These are phyloP conservation scores for Tachuris rubrigastra DNA, from an alignment of 2,113 vertebrate genomes.

Conservation along the genomic window DNA sequence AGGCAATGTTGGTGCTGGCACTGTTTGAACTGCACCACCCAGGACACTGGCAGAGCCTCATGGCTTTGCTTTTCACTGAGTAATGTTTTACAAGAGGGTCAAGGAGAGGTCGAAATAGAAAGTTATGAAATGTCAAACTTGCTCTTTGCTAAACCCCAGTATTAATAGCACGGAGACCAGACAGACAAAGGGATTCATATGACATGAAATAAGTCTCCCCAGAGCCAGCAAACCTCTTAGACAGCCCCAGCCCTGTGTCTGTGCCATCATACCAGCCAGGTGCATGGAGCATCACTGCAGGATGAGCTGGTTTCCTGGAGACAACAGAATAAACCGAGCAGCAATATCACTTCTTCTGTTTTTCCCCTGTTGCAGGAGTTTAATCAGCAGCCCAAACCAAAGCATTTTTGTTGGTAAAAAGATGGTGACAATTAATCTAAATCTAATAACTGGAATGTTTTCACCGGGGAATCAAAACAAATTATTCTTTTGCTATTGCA, in stretches of 20 bases:
- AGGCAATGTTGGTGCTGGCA: neutral
- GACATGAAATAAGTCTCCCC: neutral
- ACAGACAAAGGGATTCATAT: neutral
- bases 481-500: slow-evolving; percentile 45
- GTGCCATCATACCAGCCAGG: neutral
- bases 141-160: neutral
- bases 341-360: neutral
- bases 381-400: slow-evolving; percentile 23
- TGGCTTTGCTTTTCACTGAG: neutral
- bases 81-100: neutral
- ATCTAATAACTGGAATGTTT: slow-evolving; percentile 32
- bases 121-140: neutral
- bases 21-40: neutral
- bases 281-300: neutral
- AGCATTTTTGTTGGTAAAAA: slow-evolving; percentile 1
- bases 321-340: neutral
- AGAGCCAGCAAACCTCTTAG: neutral
- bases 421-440: slow-evolving; percentile 37
- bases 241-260: neutral
- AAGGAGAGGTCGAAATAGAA: neutral
- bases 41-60: rapidly evolving
- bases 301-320: neutral
- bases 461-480: slow-evolving; percentile 43
- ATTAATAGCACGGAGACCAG: rapidly evolving
- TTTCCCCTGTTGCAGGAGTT: neutral